Conservation (phyloP, 1,140 invertebrate genomes). For the Metaphire vulgaris region DNA sequence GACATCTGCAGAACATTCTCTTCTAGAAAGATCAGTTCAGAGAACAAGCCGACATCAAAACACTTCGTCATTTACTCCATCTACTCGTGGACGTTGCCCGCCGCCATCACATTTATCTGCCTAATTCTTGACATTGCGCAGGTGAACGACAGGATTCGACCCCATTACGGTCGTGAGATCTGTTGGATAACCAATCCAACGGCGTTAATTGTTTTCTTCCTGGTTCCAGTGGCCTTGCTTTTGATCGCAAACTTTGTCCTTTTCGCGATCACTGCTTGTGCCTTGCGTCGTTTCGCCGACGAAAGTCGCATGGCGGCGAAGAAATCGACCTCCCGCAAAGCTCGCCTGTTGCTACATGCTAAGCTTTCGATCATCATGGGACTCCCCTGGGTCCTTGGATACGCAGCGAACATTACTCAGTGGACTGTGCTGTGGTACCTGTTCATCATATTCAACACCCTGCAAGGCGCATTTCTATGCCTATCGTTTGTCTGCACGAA, state of each 20-base stretch:
- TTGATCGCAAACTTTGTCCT: conserved; percentile 41
- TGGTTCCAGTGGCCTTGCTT: conserved; percentile 40
- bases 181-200: conserved; percentile 33
- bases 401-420: conserved; percentile 34
- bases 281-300: conserved; percentile 48
- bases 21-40: conserved; percentile 30
- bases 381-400: conserved; percentile 46
- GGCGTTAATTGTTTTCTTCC: conserved; percentile 43
- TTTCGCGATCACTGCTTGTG: conserved; percentile 42
- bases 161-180: not conserved
- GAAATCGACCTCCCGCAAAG: not conserved
- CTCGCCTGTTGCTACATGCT: conserved; percentile 53
- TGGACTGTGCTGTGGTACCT: conserved; percentile 32
- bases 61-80: conserved; percentile 55
- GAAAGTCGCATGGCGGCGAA: conserved; percentile 9
- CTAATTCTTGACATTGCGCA: conserved; percentile 50
- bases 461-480: conserved; percentile 37
- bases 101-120: conserved; percentile 50
- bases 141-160: not conserved
- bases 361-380: conserved; percentile 50
- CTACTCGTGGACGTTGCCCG: conserved; percentile 55
- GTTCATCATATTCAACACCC: conserved; percentile 36
- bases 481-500: conserved; percentile 33
- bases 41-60: conserved; percentile 14
- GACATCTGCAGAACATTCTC: conserved; percentile 61